A percentile compares a stretch with the other conserved stretches of the same genome.
These are phyloP conservation scores for Sarcophilus harrisii DNA, from an alignment of 2,797 vertebrate genomes.

Conservation along the genomic window DNA sequence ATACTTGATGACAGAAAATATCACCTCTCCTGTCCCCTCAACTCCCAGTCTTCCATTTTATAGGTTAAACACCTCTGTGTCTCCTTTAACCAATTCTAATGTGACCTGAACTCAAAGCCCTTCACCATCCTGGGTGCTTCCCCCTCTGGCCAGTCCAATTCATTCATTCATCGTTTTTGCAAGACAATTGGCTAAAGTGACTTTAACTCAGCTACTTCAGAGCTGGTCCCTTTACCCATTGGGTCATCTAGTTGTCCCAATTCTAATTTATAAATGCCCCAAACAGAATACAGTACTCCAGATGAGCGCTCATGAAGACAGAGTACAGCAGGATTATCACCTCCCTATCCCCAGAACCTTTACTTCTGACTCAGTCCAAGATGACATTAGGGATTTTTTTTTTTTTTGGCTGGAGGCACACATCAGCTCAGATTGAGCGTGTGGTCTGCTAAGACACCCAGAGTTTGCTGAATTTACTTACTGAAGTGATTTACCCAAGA, in stretches of 20 bases:
- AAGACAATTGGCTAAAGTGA: no score
- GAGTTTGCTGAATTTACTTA: neutral
- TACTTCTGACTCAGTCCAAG: neutral
- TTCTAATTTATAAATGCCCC: neutral
- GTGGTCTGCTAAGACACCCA: neutral
- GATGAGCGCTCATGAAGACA: neutral
- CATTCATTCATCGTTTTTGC: no score
- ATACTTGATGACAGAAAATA: no score
- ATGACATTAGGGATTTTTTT: neutral
- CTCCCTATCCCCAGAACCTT: neutral
- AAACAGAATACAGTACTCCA: neutral
- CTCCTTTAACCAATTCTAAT: no score
- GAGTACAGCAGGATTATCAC: neutral
- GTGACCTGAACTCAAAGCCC: no score
- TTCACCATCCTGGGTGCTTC: neutral
- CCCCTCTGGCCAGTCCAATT: neutral
- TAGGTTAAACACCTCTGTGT: no score
- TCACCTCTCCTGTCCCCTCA: no score
- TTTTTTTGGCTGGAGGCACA: neutral
- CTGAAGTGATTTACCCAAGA: conserved; percentile 21
- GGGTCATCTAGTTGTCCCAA: no score
- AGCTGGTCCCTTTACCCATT: no score
- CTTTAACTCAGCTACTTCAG: no score
- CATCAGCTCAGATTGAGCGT: no score
- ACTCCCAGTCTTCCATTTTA: no score